Evolutionary conservation across 2,797 vertebrate genomes (phyloP), one percentile per base, ranked within the genome.

Genomic region (Halcyon leucocephala): DNA sequence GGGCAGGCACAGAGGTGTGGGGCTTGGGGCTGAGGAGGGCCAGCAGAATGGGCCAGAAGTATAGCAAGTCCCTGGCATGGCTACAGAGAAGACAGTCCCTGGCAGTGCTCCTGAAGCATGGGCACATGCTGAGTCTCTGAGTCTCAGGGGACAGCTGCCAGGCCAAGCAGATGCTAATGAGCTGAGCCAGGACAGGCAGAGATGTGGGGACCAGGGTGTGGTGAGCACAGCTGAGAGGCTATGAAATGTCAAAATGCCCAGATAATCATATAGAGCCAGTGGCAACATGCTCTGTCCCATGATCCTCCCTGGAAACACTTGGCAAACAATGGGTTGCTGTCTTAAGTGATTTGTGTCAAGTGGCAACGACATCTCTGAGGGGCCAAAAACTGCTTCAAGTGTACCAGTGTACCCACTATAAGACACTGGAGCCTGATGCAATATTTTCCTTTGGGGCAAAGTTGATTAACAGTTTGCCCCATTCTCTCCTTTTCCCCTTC

Each of bases 41-140:
- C 77, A 83, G 33, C 26, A 65, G 54, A 29, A 39, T 5, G 33
- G 54, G 46, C 29, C 66, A 86, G 62, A 72, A 86, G 16, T 2
- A 10, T 4, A 83, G 51, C 0, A 0, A 55, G 62, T 48, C n/a
- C 37, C 39, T 54, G 62, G 57, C 76, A 61, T 0, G 3, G 57
- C 48, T 74, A 8, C 82, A 67, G 79, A 90, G 65, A 29, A 57
- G 28, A 16, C 6, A 2, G 37, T 21, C 6, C 25, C 28, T 7
- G 2, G 60, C 76, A 86, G 42, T 0, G 0, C 5, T 39, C 10
- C n/a, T 44, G 42, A 67, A 26, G 26, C 66, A 11, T 0, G 1
- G 66, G 42, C 4, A 3, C 26, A 7, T 8, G 49, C 46, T 15
- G 76, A 35, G 60, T 41, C 60, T 31, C 28, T 1, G 18, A 14